Evolutionary conservation across 1,140 invertebrate species (phyloP).

Genomic region (Doryteuthis pealeii): DNA sequence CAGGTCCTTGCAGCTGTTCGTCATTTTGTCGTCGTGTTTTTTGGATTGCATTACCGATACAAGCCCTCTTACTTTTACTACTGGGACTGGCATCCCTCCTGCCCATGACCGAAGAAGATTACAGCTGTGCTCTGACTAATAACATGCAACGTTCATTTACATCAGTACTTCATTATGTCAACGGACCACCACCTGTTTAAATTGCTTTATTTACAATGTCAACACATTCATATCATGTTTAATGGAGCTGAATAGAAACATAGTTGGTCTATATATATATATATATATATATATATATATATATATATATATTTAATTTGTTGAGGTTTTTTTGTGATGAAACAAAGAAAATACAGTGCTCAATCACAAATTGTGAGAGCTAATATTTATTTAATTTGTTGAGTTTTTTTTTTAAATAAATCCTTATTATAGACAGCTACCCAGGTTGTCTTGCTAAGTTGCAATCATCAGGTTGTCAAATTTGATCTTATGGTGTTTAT

Average conservation of each 20-base stretch:
- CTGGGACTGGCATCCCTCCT: slow-evolving; percentile 85
- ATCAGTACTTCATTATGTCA: slow-evolving; percentile 81
- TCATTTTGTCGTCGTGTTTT: slow-evolving; percentile 84
- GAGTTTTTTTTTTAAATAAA: too few relatives aligned
- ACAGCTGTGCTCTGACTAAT: slow-evolving; percentile 79
- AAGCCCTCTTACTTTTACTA: slow-evolving; percentile 83
- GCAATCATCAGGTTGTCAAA: too few relatives aligned
- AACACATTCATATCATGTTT: too few relatives aligned
- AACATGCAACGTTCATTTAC: slow-evolving; percentile 77
- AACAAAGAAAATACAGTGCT: too few relatives aligned
- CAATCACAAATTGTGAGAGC: too few relatives aligned
- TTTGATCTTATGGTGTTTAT: too few relatives aligned
- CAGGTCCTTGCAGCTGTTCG: slow-evolving; percentile 59
- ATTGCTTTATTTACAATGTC: not conserved
- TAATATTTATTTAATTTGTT: too few relatives aligned
- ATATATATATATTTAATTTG: slow-evolving; percentile 12
- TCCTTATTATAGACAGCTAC: too few relatives aligned
- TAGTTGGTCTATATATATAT: not conserved
- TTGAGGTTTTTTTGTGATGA: too few relatives aligned
- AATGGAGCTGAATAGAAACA: too few relatives aligned
- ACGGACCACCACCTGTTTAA: slow-evolving; percentile 78
- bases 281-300: slow-evolving; percentile 14
- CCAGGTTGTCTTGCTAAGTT: too few relatives aligned
- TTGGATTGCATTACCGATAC: slow-evolving; percentile 85
- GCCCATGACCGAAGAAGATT: slow-evolving; percentile 82